Conservation (phyloP, 64 coral and sea anemone species). For the Porites australiensis region DNA sequence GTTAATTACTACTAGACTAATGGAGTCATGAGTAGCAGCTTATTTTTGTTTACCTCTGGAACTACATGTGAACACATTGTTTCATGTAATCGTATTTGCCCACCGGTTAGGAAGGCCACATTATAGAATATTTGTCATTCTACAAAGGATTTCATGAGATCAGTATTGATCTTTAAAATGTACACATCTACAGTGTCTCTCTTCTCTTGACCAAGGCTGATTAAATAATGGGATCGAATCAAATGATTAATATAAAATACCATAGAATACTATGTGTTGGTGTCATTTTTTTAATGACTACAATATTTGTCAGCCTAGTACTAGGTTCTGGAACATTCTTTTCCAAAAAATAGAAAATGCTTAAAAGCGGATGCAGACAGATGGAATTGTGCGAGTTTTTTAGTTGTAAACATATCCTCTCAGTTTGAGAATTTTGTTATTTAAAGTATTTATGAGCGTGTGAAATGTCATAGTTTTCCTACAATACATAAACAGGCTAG, state of each 20-base stretch:
- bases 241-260: neutral
- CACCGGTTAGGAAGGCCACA: neutral
- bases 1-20: neutral
- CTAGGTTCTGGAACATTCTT: constrained; percentile 33
- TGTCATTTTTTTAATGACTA: neutral
- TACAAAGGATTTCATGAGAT: neutral
- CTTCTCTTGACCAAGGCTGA: neutral
- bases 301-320: neutral
- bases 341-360: neutral
- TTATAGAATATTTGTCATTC: constrained; percentile 16
- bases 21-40: neutral
- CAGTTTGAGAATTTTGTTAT: neutral
- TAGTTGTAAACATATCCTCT: neutral
- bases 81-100: neutral
- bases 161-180: constrained; percentile 7
- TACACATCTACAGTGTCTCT: neutral
- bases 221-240: constrained; percentile 5
- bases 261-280: neutral
- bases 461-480: neutral
- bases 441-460: neutral
- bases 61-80: neutral
- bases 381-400: neutral
- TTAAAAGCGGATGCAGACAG: neutral
- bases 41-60: neutral
- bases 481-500: neutral